Evolutionary conservation across 2,888 invertebrate genomes (phyloP).

Genomic region (Parapristionchus giblindavisi): DNA sequence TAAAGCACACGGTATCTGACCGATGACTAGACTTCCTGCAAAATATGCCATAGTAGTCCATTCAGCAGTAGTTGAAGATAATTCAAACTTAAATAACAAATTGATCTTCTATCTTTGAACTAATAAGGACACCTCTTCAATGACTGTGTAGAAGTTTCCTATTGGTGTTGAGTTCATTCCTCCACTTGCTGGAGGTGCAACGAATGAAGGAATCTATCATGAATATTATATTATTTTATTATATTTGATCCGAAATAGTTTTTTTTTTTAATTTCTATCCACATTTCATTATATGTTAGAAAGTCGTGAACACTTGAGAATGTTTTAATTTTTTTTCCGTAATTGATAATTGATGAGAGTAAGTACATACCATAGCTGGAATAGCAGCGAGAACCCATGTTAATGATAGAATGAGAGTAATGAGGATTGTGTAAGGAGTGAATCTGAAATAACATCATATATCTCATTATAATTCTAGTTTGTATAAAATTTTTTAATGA

Average conservation of each 20-base stretch:
- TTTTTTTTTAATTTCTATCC: neutral
- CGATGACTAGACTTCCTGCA: slow-evolving; percentile 23
- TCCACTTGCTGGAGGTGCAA: slow-evolving; percentile 29
- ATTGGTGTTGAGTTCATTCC: slow-evolving; percentile 4
- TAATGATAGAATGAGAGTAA: slow-evolving; percentile 18
- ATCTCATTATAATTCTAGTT: neutral
- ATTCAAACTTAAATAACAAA: slow-evolving; percentile 18
- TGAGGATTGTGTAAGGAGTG: slow-evolving; percentile 30
- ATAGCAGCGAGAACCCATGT: slow-evolving; percentile 36
- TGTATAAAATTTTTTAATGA: neutral
- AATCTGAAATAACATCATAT: neutral
- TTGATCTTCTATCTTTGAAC: neutral
- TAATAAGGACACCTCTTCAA: slow-evolving; percentile 24
- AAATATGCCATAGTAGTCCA: slow-evolving; percentile 34
- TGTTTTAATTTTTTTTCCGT: too few species aligned
- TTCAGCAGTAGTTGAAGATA: slow-evolving; percentile 1
- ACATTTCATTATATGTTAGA: too few species aligned
- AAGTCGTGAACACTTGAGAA: too few species aligned
- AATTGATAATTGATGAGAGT: too few species aligned
- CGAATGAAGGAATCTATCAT: slow-evolving; percentile 20
- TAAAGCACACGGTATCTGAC: slow-evolving; percentile 34
- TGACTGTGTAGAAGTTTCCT: slow-evolving; percentile 33
- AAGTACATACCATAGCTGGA: slow-evolving; percentile 36
- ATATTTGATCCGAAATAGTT: neutral
- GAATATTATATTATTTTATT: too few species aligned